Evolutionary conservation across 92 coral and sea anemone genomes (phyloP), one percentile per base, ranked within the genome.

Genomic region (Epizoanthus ramosus): DNA sequence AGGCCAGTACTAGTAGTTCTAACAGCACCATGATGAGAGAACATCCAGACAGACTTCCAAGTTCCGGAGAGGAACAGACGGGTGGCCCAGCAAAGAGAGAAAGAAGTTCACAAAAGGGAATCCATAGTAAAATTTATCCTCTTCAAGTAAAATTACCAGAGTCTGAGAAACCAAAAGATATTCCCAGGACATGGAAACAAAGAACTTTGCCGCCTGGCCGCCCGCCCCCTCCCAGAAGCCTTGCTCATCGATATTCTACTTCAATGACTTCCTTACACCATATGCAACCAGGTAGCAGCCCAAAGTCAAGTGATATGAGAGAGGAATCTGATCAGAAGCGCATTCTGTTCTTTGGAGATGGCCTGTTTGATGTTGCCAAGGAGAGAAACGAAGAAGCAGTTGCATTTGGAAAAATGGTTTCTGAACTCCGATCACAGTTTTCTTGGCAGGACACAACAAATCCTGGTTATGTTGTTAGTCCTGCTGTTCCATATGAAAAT

Each of bases 321-420:
- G 83, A 63, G 17, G 68, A 79, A 1, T n/a, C n/a, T n/a, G 75
- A 45, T 31, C 57, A 80, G 4, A 85, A 74, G 75, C 80, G 71
- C 0, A 57, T 87, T 33, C 67, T 87, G 56, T 92, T 90, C 67
- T 92, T 80, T 83, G 98, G 93, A 6, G 99, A 90, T 67, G 98
- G 99, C 8, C 74, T 97, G 10, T 97, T 94, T 89, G 99, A 97
- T 85, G 92, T 94, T 72, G 95, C 98, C 50, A 95, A 92, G 80
- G 99, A 94, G 77, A 75, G 99, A 24, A 91, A 94, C 54, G 94
- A 92, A 45, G 99, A 97, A 84, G 97, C 95, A 37, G 71, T 87
- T 70, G 99, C 95, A 25, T 97, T 97, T 81, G 94, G 98, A 45
- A 74, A 67, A 31, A 86, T 88, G 84, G 88, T 97, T 65, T 85